These are phyloP conservation scores for Machimus rusticus DNA, from an alignment of 2,888 invertebrate species.

Conservation along the genomic window DNA sequence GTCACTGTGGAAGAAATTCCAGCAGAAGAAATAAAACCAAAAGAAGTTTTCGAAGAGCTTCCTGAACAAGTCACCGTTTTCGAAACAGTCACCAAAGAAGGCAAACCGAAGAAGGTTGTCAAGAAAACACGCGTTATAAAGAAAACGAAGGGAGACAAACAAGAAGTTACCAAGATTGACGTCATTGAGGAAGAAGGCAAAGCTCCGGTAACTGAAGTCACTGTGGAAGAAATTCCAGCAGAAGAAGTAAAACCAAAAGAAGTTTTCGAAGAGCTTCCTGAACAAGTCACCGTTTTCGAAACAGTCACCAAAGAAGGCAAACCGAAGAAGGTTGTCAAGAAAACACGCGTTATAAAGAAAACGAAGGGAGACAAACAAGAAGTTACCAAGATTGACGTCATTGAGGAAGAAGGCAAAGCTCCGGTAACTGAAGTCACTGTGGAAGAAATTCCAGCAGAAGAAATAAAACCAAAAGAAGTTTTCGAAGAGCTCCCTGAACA, in stretches of 20 bases:
- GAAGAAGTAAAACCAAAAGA: constrained; percentile 50
- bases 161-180: constrained; percentile 59
- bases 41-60: constrained; percentile 52
- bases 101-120: constrained; percentile 54
- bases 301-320: constrained; percentile 52
- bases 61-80: constrained; percentile 43
- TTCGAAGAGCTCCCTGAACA: constrained; percentile 51
- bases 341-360: constrained; percentile 59
- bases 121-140: constrained; percentile 54
- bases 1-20: constrained; percentile 51
- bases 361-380: constrained; percentile 57
- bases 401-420: constrained; percentile 51
- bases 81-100: constrained; percentile 50
- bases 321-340: constrained; percentile 44
- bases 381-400: constrained; percentile 55
- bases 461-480: constrained; percentile 37
- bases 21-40: constrained; percentile 39
- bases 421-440: constrained; percentile 53
- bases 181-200: constrained; percentile 58
- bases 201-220: constrained; percentile 60
- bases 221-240: constrained; percentile 53
- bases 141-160: constrained; percentile 57
- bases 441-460: constrained; percentile 48
- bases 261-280: constrained; percentile 56
- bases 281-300: constrained; percentile 57